Conservation (phyloP, 2,113 vertebrate species). For the Triplophysa rosa region DNA sequence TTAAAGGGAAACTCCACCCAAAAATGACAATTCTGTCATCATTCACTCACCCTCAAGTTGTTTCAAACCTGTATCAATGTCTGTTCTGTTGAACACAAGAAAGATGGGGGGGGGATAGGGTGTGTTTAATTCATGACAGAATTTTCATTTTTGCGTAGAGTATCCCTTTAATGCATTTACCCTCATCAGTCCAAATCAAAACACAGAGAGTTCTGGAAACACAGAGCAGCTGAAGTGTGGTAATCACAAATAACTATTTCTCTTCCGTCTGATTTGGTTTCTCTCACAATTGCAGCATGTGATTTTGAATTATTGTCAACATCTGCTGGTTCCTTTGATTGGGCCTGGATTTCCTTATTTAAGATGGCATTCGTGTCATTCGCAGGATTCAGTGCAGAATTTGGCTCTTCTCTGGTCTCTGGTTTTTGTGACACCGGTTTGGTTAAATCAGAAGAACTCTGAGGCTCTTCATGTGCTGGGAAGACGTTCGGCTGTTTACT, state of each 20-base stretch:
- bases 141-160: no score
- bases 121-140: no score
- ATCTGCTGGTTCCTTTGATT: background rate
- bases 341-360: background rate
- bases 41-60: no score
- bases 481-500: background rate
- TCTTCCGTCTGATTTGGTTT: conserved; percentile 75
- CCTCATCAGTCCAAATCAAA: conserved; percentile 84
- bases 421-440: background rate
- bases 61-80: no score
- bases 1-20: no score
- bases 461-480: no score
- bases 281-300: conserved; percentile 61
- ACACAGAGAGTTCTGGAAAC: conserved; percentile 81
- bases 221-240: conserved; percentile 74
- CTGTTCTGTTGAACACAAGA: no score
- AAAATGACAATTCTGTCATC: no score
- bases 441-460: no score
- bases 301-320: background rate
- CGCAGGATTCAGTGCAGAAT: background rate
- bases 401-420: background rate
- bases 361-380: background rate
- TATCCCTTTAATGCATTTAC: background rate
- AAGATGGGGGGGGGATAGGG: no score
- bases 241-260: conserved; percentile 74